phyloP scores from a whole-genome alignment of 2,797 vertebrate genomes.

The Sandelia bainsii region DNA sequence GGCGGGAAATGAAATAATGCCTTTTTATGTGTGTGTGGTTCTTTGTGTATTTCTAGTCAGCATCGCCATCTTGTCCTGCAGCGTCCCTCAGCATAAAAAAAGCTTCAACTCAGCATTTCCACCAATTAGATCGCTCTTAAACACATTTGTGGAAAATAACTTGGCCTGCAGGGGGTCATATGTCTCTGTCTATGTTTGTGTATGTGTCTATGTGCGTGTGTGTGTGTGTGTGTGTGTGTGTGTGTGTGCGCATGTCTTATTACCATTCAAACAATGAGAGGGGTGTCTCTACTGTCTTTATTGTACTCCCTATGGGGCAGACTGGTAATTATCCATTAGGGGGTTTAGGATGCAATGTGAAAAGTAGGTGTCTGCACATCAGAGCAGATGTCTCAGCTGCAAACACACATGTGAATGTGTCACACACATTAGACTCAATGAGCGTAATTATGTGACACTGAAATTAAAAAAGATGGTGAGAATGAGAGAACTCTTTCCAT shows the following conservation, averaged over 20 bases:
- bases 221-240: no score
- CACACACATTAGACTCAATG: conserved; percentile 27
- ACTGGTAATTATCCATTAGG: conserved; percentile 67
- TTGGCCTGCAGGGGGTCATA: conserved; percentile 39
- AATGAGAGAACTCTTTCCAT: neutral
- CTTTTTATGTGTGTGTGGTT: conserved; percentile 33
- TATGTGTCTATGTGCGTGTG: neutral
- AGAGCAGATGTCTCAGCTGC: conserved; percentile 50
- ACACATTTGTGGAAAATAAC: conserved; percentile 69
- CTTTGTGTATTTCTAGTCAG: conserved; percentile 22
- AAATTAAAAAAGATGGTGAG: conserved; percentile 1
- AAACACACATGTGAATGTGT: conserved; percentile 43
- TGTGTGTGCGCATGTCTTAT: conserved; percentile 4
- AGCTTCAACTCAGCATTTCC: conserved; percentile 54
- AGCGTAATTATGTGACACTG: conserved; percentile 27
- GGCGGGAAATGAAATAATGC: conserved; percentile 36
- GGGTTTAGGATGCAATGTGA: conserved; percentile 65
- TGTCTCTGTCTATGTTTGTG: conserved; percentile 31
- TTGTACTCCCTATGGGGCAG: conserved; percentile 61
- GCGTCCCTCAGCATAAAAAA: conserved; percentile 27
- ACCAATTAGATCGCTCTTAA: conserved; percentile 64
- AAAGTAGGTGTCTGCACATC: conserved; percentile 69
- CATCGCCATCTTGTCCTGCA: conserved; percentile 32
- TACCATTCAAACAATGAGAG: conserved; percentile 39
- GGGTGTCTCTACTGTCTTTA: conserved; percentile 66